A percentile compares a stretch with the other conserved stretches of the same genome.
Conservation (phyloP, 2,113 vertebrate species). For the Egretta garzetta region DNA sequence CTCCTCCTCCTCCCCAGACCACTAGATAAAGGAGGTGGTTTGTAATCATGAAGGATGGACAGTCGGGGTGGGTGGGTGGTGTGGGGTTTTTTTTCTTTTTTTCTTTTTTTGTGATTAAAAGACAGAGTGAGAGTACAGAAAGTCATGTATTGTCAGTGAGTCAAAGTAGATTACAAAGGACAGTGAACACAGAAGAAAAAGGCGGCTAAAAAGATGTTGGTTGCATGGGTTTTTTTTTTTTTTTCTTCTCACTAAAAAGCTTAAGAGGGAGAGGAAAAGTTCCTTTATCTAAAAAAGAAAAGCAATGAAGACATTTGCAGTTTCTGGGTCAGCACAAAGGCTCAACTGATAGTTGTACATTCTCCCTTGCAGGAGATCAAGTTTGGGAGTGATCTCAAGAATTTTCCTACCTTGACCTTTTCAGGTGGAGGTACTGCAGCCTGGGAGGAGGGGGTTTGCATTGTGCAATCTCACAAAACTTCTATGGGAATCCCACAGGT, state of each 20-base stretch:
- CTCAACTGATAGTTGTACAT: background rate
- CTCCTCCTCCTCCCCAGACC: conserved; percentile 39
- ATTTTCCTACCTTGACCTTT: background rate
- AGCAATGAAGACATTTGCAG: conserved; percentile 61
- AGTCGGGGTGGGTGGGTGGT: background rate
- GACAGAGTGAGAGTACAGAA: conserved; percentile 22
- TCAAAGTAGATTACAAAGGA: conserved; percentile 72
- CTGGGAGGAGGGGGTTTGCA: background rate
- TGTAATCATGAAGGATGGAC: conserved; percentile 55
- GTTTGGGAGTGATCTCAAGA: conserved; percentile 21
- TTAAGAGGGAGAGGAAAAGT: conserved; percentile 49
- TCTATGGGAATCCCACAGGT: background rate
- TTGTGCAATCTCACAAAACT: background rate
- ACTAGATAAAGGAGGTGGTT: conserved; percentile 42
- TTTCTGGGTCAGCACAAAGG: conserved; percentile 69
- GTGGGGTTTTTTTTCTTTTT: no score
- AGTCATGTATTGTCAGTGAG: conserved; percentile 51
- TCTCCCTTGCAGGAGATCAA: background rate
- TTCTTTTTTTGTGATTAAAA: conserved; percentile 55
- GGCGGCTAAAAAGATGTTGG: conserved; percentile 26
- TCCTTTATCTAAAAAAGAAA: conserved; percentile 69
- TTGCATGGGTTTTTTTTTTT: background rate
- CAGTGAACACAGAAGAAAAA: conserved; percentile 43
- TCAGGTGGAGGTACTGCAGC: background rate
- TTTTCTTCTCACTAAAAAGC: conserved; percentile 7